These are phyloP conservation scores for Molanna angustata DNA, from an alignment of 2,888 invertebrate genomes.

Conservation along the genomic window DNA sequence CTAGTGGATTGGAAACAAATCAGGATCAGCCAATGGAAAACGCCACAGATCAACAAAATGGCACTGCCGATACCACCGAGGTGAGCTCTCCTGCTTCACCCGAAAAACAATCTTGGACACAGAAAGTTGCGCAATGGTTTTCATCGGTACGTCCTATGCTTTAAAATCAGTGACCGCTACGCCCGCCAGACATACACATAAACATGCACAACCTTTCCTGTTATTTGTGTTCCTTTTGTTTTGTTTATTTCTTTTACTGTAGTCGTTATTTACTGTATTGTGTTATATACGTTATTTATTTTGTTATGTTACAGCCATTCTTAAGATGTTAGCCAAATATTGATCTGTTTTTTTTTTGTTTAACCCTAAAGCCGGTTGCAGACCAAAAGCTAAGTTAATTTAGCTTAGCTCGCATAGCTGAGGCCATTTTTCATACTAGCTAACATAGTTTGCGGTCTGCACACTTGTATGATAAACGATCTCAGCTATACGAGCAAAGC, in stretches of 20 bases:
- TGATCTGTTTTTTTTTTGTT: too few relatives aligned
- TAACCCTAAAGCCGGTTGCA: too few relatives aligned
- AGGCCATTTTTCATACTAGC: too few relatives aligned
- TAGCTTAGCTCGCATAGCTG: too few relatives aligned
- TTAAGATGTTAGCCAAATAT: too few relatives aligned
- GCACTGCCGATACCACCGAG: slow-evolving; percentile 51
- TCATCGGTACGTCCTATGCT: slow-evolving; percentile 59
- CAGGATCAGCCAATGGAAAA: slow-evolving; percentile 42
- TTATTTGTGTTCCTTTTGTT: slow-evolving; percentile 10
- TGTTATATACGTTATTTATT: too few relatives aligned
- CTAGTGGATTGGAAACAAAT: slow-evolving; percentile 34
- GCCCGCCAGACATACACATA: slow-evolving; percentile 32
- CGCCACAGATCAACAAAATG: slow-evolving; percentile 43
- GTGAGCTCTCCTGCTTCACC: slow-evolving; percentile 40
- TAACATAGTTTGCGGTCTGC: too few relatives aligned
- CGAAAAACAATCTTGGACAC: slow-evolving; percentile 62
- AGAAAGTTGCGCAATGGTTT: slow-evolving; percentile 69
- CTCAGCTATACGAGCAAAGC: too few relatives aligned
- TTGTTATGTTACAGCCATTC: background rate
- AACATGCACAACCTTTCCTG: slow-evolving; percentile 5
- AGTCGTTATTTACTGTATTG: slow-evolving; percentile 9
- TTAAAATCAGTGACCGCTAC: slow-evolving; percentile 35
- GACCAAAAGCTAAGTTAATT: too few relatives aligned
- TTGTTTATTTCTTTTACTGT: slow-evolving; percentile 2
- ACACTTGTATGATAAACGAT: too few relatives aligned